These are phyloP conservation scores for Sericinus montela DNA, from an alignment of 2,888 invertebrate genomes.

Conservation along the genomic window DNA sequence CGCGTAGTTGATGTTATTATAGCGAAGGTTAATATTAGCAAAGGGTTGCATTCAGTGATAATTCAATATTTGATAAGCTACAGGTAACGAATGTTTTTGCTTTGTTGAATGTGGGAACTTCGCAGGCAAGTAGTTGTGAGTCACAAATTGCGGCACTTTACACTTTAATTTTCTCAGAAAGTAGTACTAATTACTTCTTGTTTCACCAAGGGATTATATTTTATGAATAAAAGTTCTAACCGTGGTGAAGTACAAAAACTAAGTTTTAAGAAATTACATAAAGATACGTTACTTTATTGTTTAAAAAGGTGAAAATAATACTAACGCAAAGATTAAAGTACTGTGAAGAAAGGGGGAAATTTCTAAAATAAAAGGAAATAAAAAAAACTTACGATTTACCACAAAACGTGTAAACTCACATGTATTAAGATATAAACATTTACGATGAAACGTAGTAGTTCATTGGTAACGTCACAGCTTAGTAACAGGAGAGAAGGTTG, in stretches of 20 bases:
- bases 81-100: conserved; percentile 2
- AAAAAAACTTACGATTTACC: not conserved
- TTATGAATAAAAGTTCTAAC: conserved; percentile 5
- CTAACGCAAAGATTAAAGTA: no score
- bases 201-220: conserved; percentile 9
- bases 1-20: no score
- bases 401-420: no score
- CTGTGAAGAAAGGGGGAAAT: no score
- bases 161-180: conserved; percentile 8
- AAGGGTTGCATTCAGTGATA: conserved; percentile 1
- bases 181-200: conserved; percentile 11
- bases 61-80: conserved; percentile 10
- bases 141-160: conserved; percentile 2
- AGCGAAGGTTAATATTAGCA: no score
- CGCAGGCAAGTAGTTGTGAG: conserved; percentile 1
- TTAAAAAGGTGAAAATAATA: no score
- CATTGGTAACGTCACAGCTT: no score
- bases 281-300: no score
- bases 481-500: no score
- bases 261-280: no score
- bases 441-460: no score
- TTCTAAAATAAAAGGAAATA: not conserved
- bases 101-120: conserved; percentile 7
- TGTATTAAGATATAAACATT: no score
- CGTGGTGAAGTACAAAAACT: not conserved